phyloP scores from a whole-genome alignment of 2,888 invertebrate genomes.

The Coleophora flavipennella region DNA sequence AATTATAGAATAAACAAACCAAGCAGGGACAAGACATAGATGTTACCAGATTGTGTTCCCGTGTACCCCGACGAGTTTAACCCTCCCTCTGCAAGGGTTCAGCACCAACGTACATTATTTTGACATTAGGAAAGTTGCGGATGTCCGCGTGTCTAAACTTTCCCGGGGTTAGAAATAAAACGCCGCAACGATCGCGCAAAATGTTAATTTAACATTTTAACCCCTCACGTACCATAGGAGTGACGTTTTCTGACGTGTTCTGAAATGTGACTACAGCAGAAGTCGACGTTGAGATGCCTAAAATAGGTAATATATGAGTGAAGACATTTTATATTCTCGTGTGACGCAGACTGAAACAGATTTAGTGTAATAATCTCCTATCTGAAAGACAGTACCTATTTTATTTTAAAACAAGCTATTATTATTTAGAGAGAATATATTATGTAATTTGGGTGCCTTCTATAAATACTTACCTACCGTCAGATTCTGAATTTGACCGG shows the following conservation, averaged over 20 bases:
- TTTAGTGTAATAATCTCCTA: no score
- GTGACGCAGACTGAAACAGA: no score
- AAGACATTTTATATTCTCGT: no score
- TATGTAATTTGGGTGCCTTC: neutral
- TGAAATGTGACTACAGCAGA: neutral
- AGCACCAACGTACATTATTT: constrained; percentile 38
- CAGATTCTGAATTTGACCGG: neutral
- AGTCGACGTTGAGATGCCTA: neutral
- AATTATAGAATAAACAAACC: neutral
- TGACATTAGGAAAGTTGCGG: constrained; percentile 50
- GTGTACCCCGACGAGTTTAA: no score
- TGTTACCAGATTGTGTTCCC: no score
- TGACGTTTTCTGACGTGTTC: constrained; percentile 30
- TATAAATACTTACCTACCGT: neutral
- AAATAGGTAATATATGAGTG: no score
- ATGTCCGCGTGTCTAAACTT: constrained; percentile 40
- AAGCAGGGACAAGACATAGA: neutral
- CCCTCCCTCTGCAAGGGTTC: no score
- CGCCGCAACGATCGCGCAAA: constrained; percentile 36
- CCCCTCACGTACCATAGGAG: constrained; percentile 33
- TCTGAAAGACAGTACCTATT: no score
- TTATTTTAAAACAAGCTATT: neutral
- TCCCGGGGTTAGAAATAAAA: constrained; percentile 36
- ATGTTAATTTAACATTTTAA: constrained; percentile 35
- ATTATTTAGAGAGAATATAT: neutral